phyloP scores from a whole-genome alignment of 2,113 vertebrate genomes.

The Passer montanus region DNA sequence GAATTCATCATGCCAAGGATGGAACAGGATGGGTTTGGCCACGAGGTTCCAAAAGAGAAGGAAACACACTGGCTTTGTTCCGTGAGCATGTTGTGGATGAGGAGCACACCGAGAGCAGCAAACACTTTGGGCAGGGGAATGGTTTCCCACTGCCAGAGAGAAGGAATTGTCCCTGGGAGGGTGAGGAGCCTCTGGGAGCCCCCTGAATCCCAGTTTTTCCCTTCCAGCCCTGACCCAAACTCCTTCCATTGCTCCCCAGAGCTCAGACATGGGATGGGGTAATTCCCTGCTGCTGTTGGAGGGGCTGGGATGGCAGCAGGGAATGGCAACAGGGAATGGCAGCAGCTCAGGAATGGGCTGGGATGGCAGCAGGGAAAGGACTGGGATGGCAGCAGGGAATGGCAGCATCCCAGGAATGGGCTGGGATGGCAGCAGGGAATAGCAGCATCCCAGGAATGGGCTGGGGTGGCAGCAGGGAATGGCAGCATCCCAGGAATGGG shows the following conservation, averaged over 20 bases:
- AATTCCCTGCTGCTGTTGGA: background rate
- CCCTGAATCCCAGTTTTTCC: no score
- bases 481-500: no score
- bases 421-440: background rate
- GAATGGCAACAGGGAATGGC: background rate
- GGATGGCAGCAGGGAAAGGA: no score
- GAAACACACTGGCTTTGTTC: accelerated
- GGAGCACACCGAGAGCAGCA: background rate
- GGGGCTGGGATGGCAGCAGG: background rate
- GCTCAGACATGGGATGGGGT: accelerated
- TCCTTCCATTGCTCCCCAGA: background rate
- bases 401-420: background rate
- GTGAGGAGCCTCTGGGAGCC: background rate
- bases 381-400: background rate
- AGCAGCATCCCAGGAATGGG: background rate
- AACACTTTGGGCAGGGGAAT: background rate
- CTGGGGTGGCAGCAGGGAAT: background rate
- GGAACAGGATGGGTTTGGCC: background rate
- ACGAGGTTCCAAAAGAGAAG: background rate
- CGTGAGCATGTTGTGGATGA: background rate
- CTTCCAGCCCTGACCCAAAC: background rate
- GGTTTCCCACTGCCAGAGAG: background rate
- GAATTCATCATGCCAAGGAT: background rate
- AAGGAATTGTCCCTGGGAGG: background rate
- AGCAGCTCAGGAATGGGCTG: background rate